A percentile compares a stretch with the other conserved stretches of the same genome.
Evolutionary conservation across 2,888 invertebrate species (phyloP).

Genomic region (Nemurella pictetii): DNA sequence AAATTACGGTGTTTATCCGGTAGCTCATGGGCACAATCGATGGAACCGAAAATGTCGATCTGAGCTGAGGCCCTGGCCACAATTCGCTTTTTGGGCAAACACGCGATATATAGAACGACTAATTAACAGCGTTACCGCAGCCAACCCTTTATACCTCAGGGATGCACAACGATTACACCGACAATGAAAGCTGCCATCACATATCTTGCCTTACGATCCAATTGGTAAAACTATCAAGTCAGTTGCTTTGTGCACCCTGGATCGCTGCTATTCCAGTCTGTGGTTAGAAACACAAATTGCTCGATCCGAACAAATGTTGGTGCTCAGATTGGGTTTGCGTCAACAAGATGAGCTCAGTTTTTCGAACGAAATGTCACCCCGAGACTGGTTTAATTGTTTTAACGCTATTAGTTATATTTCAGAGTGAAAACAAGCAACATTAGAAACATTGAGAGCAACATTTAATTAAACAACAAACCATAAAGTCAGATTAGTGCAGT

Average conservation of each 20-base stretch:
- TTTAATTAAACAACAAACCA: neutral
- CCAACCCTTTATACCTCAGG: neutral
- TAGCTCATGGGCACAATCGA: neutral
- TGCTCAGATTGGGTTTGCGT: neutral
- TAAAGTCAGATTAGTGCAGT: too few relatives aligned
- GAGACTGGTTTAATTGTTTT: too few relatives aligned
- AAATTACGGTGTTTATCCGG: neutral
- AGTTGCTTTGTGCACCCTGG: neutral
- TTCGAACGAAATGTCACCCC: neutral
- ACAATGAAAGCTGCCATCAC: neutral
- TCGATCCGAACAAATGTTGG: neutral
- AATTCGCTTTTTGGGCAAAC: neutral
- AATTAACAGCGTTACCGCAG: neutral
- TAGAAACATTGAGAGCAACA: neutral
- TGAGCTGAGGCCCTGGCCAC: neutral
- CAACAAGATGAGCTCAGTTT: neutral
- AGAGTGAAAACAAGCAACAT: neutral
- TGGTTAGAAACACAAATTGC: neutral
- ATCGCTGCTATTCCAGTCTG: neutral
- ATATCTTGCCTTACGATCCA: neutral
- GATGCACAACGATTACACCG: neutral
- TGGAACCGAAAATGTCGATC: neutral
- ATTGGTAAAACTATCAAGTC: neutral
- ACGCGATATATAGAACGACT: conserved; percentile 3
- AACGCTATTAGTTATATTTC: neutral